phyloP scores from a whole-genome alignment of 92 coral and sea anemone genomes.

The Meandrina meandrites region DNA sequence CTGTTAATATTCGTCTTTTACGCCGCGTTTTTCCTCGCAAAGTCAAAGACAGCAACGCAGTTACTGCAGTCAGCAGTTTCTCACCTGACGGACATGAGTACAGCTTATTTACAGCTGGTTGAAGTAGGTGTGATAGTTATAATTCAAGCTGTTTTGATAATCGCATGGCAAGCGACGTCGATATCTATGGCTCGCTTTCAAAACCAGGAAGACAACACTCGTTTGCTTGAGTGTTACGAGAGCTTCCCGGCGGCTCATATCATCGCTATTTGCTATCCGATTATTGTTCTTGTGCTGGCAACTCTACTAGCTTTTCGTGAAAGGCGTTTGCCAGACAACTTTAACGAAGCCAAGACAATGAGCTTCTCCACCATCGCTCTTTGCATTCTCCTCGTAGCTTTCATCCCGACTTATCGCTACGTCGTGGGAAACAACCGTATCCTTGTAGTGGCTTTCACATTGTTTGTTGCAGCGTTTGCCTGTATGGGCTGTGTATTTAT shows the following conservation, averaged over 20 bases:
- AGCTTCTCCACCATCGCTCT: slow-evolving; percentile 92
- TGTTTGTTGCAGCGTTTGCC: slow-evolving; percentile 79
- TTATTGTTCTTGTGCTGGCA: slow-evolving; percentile 68
- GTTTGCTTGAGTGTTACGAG: slow-evolving; percentile 80
- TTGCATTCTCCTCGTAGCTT: slow-evolving; percentile 85
- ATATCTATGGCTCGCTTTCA: slow-evolving; percentile 60
- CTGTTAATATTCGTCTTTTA: slow-evolving; percentile 52
- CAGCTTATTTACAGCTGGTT: slow-evolving; percentile 48
- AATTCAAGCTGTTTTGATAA: slow-evolving; percentile 67
- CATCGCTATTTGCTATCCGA: slow-evolving; percentile 72
- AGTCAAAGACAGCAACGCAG: slow-evolving; percentile 68
- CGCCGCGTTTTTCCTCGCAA: slow-evolving; percentile 74
- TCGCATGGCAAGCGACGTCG: slow-evolving; percentile 65
- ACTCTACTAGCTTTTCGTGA: slow-evolving; percentile 85
- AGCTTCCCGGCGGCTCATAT: slow-evolving; percentile 66
- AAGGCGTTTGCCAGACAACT: slow-evolving; percentile 75
- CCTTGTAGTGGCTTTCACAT: slow-evolving; percentile 77
- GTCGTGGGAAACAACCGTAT: slow-evolving; percentile 87
- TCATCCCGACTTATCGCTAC: slow-evolving; percentile 90
- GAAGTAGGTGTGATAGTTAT: slow-evolving; percentile 53
- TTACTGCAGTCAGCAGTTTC: slow-evolving; percentile 66
- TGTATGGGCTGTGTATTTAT: slow-evolving; percentile 82
- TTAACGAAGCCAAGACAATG: slow-evolving; percentile 88
- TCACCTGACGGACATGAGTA: slow-evolving; percentile 51
- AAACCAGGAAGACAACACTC: slow-evolving; percentile 72